These are phyloP conservation scores for Nasua narica DNA, from an alignment of 2,797 vertebrate species.

Conservation along the genomic window DNA sequence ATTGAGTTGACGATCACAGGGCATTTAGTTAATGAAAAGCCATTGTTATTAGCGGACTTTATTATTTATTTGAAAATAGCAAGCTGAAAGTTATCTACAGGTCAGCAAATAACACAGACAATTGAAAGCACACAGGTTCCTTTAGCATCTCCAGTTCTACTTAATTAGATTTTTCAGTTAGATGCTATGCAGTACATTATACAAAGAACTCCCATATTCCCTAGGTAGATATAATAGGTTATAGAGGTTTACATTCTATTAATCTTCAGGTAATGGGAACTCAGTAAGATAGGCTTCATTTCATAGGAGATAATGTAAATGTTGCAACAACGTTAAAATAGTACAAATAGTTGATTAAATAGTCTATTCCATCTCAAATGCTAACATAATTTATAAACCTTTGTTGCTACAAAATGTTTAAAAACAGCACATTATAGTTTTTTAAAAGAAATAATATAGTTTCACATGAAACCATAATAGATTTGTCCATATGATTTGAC, in stretches of 20 bases:
- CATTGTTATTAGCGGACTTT: slow-evolving; percentile 53
- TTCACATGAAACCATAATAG: neutral
- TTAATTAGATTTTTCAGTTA: slow-evolving; percentile 72
- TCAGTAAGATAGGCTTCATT: neutral
- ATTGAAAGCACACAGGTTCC: slow-evolving; percentile 57
- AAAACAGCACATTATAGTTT: neutral
- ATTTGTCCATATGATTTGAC: neutral
- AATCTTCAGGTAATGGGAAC: slow-evolving; percentile 32
- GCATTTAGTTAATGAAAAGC: slow-evolving; percentile 65
- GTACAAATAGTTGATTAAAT: neutral
- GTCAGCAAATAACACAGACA: slow-evolving; percentile 65
- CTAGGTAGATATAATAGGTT: slow-evolving; percentile 40
- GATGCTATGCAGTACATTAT: slow-evolving; percentile 44
- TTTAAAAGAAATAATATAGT: neutral
- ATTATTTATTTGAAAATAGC: slow-evolving; percentile 64
- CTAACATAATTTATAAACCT: neutral
- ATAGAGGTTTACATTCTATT: slow-evolving; percentile 39
- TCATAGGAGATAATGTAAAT: neutral
- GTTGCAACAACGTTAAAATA: slow-evolving; percentile 32
- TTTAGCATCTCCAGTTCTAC: slow-evolving; percentile 8
- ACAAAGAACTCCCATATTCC: slow-evolving; percentile 46
- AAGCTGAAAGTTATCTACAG: slow-evolving; percentile 57
- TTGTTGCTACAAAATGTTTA: neutral
- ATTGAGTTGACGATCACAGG: neutral
- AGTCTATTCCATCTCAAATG: neutral